Evolutionary conservation across 1,140 invertebrate species (phyloP).

Genomic region (Globodera ellingtonae): DNA sequence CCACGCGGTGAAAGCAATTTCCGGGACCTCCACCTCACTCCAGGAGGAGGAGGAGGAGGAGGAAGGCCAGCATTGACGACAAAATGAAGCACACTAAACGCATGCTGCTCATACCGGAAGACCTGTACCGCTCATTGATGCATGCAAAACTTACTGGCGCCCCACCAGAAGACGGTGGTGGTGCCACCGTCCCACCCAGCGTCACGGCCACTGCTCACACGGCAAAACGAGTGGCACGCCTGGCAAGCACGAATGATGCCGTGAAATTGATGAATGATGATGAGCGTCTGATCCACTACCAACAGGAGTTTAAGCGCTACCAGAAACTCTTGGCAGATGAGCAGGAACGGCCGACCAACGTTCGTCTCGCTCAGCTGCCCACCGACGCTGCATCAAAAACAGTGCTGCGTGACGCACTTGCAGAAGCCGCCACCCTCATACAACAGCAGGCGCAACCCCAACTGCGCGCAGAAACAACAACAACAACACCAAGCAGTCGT

Average conservation of each 20-base stretch:
- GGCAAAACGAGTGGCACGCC: background rate
- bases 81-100: slow-evolving; percentile 28
- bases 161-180: no score
- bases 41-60: no score
- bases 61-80: background rate
- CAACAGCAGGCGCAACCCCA: background rate
- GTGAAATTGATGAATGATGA: background rate
- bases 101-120: slow-evolving; percentile 34
- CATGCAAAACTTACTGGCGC: background rate
- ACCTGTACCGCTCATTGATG: slow-evolving; percentile 19
- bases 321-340: background rate
- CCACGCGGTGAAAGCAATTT: background rate
- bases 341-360: background rate
- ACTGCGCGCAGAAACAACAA: background rate
- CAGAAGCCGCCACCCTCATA: background rate
- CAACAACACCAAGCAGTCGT: background rate
- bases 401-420: background rate
- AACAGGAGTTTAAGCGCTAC: background rate
- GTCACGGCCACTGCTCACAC: background rate
- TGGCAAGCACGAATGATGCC: background rate
- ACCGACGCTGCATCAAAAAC: background rate
- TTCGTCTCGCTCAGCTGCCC: background rate
- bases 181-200: background rate
- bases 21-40: no score
- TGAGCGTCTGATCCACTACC: background rate